Evolutionary conservation across 2,797 vertebrate species (phyloP).

Genomic region (Micrastur ruficollis): DNA sequence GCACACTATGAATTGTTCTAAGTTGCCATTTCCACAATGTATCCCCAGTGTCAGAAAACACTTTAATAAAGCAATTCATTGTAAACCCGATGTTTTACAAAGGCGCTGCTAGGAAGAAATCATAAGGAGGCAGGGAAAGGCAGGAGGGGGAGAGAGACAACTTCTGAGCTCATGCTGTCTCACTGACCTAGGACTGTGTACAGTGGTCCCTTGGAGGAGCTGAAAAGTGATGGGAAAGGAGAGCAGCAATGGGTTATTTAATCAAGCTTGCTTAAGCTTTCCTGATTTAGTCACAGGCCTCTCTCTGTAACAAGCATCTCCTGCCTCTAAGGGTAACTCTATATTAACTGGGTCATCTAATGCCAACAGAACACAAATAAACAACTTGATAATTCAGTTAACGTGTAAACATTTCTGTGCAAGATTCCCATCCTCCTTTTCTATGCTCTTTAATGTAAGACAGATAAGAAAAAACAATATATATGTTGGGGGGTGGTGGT

Average conservation of each 20-base stretch:
- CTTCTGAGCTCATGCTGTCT: not conserved
- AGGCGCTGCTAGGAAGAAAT: not conserved
- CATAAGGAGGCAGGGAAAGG: not conserved
- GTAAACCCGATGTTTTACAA: not conserved
- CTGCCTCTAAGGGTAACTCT: not conserved
- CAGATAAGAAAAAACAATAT: not conserved
- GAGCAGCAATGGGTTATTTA: not conserved
- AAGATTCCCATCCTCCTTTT: not conserved
- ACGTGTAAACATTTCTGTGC: not conserved
- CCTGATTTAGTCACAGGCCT: not conserved
- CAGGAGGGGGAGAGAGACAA: not conserved
- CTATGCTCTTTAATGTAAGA: not conserved
- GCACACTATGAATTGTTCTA: not conserved
- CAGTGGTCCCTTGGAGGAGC: not conserved
- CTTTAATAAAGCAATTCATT: not conserved
- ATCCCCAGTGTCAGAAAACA: not conserved
- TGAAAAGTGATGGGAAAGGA: not conserved
- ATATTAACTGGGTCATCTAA: constrained; percentile 12
- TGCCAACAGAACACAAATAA: not conserved
- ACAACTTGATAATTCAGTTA: not conserved
- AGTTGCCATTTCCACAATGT: not conserved
- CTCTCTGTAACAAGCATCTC: not conserved
- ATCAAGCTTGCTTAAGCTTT: not conserved
- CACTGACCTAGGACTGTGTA: not conserved
- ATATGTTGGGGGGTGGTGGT: too few species aligned